A percentile compares a stretch with the other conserved stretches of the same genome.
phyloP scores from a whole-genome alignment of 2,888 invertebrate genomes.

The Syritta pipiens region DNA sequence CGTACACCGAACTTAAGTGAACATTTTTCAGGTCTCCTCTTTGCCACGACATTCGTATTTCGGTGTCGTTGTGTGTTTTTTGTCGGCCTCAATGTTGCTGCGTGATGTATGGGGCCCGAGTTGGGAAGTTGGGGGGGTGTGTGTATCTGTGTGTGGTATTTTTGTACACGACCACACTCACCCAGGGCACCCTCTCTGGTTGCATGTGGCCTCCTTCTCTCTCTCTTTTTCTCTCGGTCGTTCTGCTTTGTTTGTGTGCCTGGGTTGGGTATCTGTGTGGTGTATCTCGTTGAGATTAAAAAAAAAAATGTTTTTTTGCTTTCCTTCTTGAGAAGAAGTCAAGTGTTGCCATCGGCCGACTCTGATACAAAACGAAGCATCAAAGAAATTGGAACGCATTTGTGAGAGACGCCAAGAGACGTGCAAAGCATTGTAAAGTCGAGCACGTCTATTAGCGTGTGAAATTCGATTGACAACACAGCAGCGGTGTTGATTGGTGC shows the following conservation, averaged over 20 bases:
- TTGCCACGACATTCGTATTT: slow-evolving; percentile 33
- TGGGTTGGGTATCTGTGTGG: not conserved
- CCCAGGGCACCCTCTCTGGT: not conserved
- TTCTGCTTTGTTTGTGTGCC: not conserved
- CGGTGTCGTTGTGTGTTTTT: not conserved
- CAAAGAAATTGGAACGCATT: too few species aligned
- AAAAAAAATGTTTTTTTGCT: too few species aligned
- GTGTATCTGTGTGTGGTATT: not conserved
- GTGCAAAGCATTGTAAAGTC: too few species aligned
- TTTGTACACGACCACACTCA: not conserved
- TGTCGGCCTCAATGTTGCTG: not conserved
- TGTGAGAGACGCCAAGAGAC: too few species aligned
- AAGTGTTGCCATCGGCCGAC: too few species aligned
- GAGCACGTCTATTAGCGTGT: too few species aligned
- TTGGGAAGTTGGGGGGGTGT: slow-evolving; percentile 7
- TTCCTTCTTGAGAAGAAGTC: too few species aligned
- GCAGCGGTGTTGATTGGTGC: too few species aligned
- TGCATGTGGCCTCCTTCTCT: slow-evolving; percentile 6
- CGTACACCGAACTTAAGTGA: slow-evolving; percentile 24
- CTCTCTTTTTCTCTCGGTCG: too few species aligned
- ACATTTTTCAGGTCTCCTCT: slow-evolving; percentile 46
- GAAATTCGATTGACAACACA: too few species aligned
- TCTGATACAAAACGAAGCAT: too few species aligned
- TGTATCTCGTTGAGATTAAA: too few species aligned
- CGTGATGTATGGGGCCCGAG: slow-evolving; percentile 3